Conservation (phyloP, 2,888 invertebrate genomes). For the Cosmia pyralina region DNA sequence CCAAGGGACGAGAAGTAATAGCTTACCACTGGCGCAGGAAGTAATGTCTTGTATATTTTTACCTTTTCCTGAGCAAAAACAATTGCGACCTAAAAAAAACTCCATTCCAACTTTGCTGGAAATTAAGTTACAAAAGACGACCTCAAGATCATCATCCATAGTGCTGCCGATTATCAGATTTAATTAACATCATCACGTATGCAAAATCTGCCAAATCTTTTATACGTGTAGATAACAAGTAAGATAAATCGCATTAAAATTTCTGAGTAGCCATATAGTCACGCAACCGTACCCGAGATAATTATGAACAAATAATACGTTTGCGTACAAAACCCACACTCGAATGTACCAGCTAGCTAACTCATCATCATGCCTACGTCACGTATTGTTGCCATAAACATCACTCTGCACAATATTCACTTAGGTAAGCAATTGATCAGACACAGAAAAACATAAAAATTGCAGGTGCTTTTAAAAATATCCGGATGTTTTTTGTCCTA, state of each 20-base stretch:
- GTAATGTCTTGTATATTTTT: too few species aligned
- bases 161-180: slow-evolving; percentile 10
- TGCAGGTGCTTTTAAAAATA: neutral
- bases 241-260: slow-evolving; percentile 46
- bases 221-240: slow-evolving; percentile 38
- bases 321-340: slow-evolving; percentile 44
- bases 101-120: neutral
- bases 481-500: neutral
- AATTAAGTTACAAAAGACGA: slow-evolving; percentile 1
- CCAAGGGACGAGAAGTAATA: neutral
- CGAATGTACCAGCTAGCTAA: slow-evolving; percentile 24
- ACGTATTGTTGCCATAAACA: slow-evolving; percentile 32
- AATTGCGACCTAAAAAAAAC: neutral
- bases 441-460: slow-evolving; percentile 7
- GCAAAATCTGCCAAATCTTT: slow-evolving; percentile 21
- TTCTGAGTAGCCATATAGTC: slow-evolving; percentile 55
- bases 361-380: slow-evolving; percentile 37
- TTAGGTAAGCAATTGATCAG: slow-evolving; percentile 13
- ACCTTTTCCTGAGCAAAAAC: slow-evolving; percentile 79
- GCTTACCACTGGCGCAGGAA: too few species aligned
- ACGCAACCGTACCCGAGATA: slow-evolving; percentile 57
- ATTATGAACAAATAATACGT: slow-evolving; percentile 62
- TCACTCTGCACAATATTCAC: slow-evolving; percentile 18
- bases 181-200: slow-evolving; percentile 23
- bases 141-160: neutral